Base-by-base conservation (phyloP, 2,113 vertebrate species). In the Clarias gariepinus region DNA sequence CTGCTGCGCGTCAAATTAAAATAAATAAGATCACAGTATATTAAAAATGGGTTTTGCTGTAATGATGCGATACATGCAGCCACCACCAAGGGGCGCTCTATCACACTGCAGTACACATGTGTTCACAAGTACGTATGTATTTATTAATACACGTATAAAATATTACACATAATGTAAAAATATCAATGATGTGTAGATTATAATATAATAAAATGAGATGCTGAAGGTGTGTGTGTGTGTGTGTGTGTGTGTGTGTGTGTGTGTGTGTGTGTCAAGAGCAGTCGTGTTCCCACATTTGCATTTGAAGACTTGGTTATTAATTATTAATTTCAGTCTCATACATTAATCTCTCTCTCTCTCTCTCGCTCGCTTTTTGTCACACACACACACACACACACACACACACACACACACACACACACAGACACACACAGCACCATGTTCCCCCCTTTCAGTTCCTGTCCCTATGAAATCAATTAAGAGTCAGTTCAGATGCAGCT, bases 381-480 rank as follows among this genome's bases (percentile, higher is more conserved):
- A n/a, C 85, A 60, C 82, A 53, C 73, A 66, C 81, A 30, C 36
- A 36, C 76, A 81, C 23, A 52, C 81, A 33, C 36, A 76, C 55
- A 23, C 58, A 69, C 86, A 78, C 71, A 78, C 69, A 78, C 66
- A 78, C 60, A 58, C 52, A 52, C 64, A 61, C 64, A 82, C 84
- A 41, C 84, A 78, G 64, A 41, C 92, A 92, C 88, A 92, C 91
- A 93, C 89, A 91, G 90, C 92, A 90, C 92, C 90, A 87, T 55
- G 15, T 60, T 91, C 93, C 90, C 92, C 93, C 92, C 90, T 91
- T 92, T 91, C 89, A 87, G 90, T 92, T 83, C 91, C 90, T 89
- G 92, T 93, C 95, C 94, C 94, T 94, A 92, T 95, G 94, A 95
- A 95, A 95, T 95, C 95, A 95, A 95, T 95, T 95, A 95, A 90